Percentiles rank a stretch among this genome's conserved stretches.
Conservation (phyloP, 35 echinoderm and acorn worm genomes). For the Lytechinus variegatus region DNA sequence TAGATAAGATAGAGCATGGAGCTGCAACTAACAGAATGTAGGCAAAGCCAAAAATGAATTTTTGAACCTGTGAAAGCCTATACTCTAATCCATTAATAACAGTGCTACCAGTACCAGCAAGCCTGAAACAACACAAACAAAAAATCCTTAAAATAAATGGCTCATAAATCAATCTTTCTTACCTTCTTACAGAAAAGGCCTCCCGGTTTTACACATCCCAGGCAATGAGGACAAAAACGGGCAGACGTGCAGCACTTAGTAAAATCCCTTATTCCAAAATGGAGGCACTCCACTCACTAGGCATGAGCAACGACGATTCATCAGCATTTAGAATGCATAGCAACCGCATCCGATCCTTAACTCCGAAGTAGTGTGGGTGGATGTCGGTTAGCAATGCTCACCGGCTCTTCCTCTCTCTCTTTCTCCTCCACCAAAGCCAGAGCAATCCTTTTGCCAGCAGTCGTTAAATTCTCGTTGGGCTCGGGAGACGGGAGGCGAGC, state of each 20-base stretch:
- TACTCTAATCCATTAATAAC: not conserved
- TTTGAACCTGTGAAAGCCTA: not conserved
- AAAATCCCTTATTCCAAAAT: conserved; percentile 40
- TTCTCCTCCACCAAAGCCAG: not conserved
- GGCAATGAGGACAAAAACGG: not conserved
- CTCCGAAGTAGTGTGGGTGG: not conserved
- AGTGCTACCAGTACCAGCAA: not conserved
- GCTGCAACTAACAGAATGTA: no score
- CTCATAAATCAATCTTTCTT: not conserved
- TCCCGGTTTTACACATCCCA: not conserved
- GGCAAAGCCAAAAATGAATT: not conserved
- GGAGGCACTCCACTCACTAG: not conserved
- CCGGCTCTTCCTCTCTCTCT: not conserved
- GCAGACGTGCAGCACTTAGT: conserved; percentile 7
- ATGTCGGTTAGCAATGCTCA: no score
- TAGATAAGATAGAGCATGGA: no score
- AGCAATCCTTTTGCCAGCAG: conserved; percentile 7
- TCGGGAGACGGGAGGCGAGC: not conserved
- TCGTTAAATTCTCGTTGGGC: conserved; percentile 10
- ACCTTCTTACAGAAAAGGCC: not conserved
- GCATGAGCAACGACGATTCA: conserved; percentile 17
- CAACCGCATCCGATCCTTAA: not conserved
- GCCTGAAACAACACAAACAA: not conserved
- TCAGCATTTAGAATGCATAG: conserved; percentile 42
- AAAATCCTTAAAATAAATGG: not conserved